Evolutionary conservation across 2,888 invertebrate species (phyloP), one percentile per base, ranked within the genome.

Genomic region (Operophtera brumata): DNA sequence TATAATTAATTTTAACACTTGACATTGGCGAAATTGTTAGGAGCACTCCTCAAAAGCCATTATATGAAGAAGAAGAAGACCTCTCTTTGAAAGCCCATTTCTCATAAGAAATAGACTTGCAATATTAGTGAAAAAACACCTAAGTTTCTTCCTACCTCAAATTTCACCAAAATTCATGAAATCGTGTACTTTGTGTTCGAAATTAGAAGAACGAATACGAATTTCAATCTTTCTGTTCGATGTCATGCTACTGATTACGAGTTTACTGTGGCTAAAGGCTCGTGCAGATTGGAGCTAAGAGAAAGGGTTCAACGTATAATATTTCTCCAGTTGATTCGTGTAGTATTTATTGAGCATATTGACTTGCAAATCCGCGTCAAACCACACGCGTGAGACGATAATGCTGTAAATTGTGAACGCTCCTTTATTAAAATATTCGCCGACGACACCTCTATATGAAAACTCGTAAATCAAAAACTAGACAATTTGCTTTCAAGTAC

Each of bases 351-450:
- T 32, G 13, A 40, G 25, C 14, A 35, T 11, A 45, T 35, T 34
- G 45, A 45, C 34, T 44, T 34, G 14, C 34, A 44, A 44, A 35
- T 35, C 34, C 44, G 35, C 44, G 25, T 25, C 44, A 39, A 25
- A 39, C 25, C 6, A 20, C 34, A 34, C 11, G 6, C 11, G 30
- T 30, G 39, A 25, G 25, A 25, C 25, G 20, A 25, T 39, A n/a
- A n/a, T 39, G 20, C 36, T n/a, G n/a, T 11, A 36, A 20, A 20
- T 3, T 36, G 13, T 36, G 13, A 12, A 13, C 9, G 36, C 8
- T 8, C 12, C 13, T 42, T 42, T 42, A 30, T 42, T 26, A 30
- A 20, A 25, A 7, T 30, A 13, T 30, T 30, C 28, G 11, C 42
- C 26, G 30, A 42, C 28, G n/a, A 42, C 11, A 2, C 4, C 20